Percentiles rank a stretch among this genome's conserved stretches.
Evolutionary conservation across 2,888 invertebrate species (phyloP).

Genomic region (Cerastis rubricosa): DNA sequence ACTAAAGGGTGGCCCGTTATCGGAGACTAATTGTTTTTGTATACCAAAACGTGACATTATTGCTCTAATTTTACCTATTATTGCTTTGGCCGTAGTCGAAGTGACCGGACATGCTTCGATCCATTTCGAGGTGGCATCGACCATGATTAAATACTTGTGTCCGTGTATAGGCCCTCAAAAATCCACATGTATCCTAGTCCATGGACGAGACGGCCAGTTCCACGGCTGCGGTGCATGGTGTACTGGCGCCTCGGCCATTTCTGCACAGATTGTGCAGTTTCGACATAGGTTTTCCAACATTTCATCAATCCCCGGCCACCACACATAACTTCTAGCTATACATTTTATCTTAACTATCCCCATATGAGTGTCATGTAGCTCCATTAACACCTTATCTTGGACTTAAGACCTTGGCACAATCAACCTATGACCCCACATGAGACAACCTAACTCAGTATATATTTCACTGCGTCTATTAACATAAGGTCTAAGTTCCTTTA

Average conservation of each 20-base stretch:
- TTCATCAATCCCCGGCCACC: too few species aligned
- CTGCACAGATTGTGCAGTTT: not conserved
- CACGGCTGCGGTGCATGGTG: constrained; percentile 1
- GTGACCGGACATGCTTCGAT: not conserved
- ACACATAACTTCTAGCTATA: too few species aligned
- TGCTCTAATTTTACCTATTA: too few species aligned
- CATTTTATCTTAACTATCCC: too few species aligned
- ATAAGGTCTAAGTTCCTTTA: constrained; percentile 1
- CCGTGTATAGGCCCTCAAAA: too few species aligned
- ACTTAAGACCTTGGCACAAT: too few species aligned
- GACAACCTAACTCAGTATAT: not conserved
- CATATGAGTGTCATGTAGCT: too few species aligned
- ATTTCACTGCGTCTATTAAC: not conserved
- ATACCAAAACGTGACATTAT: too few species aligned
- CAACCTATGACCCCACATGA: not conserved
- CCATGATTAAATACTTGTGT: not conserved
- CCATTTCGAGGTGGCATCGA: not conserved
- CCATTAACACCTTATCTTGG: too few species aligned
- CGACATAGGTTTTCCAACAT: not conserved
- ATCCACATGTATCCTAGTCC: not conserved
- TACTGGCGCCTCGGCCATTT: not conserved
- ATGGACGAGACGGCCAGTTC: not conserved
- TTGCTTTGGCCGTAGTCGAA: not conserved
- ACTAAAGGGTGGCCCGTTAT: too few species aligned
- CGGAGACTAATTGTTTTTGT: too few species aligned